Evolutionary conservation across 2,797 vertebrate genomes (phyloP).

Genomic region (Anisognathus igniventris): DNA sequence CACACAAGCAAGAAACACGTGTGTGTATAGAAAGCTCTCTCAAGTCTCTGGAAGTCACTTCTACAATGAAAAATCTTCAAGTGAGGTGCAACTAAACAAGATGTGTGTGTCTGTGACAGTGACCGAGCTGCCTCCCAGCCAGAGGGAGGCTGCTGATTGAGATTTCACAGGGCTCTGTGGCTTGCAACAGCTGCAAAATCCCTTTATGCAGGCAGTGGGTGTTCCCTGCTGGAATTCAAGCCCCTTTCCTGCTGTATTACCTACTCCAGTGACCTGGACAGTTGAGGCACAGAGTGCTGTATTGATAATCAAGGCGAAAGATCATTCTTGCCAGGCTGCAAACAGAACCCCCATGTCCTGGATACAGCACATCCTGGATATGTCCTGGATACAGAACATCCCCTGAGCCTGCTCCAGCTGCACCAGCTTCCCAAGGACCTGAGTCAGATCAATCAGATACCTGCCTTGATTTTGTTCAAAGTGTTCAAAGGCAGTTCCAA

Average conservation of each 20-base stretch:
- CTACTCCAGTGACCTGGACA: not conserved
- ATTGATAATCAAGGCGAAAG: not conserved
- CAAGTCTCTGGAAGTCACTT: not conserved
- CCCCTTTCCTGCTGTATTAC: not conserved
- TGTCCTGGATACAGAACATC: not conserved
- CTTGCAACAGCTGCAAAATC: not conserved
- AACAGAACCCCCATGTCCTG: not conserved
- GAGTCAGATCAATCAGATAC: not conserved
- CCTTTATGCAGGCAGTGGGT: rapidly evolving
- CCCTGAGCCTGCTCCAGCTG: not conserved
- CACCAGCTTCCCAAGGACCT: not conserved
- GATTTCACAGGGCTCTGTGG: not conserved
- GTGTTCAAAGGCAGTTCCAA: not conserved
- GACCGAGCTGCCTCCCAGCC: not conserved
- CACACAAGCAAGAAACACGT: not conserved
- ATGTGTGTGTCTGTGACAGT: not conserved
- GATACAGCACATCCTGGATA: not conserved
- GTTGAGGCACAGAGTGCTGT: not conserved
- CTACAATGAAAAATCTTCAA: not conserved
- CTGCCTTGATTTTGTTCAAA: not conserved
- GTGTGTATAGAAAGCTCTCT: not conserved
- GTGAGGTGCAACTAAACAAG: not conserved
- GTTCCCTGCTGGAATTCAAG: not conserved
- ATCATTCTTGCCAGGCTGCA: not conserved
- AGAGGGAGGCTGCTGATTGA: not conserved